Conservation (phyloP, 2,113 vertebrate species). For the Acrocephalus kingi region DNA sequence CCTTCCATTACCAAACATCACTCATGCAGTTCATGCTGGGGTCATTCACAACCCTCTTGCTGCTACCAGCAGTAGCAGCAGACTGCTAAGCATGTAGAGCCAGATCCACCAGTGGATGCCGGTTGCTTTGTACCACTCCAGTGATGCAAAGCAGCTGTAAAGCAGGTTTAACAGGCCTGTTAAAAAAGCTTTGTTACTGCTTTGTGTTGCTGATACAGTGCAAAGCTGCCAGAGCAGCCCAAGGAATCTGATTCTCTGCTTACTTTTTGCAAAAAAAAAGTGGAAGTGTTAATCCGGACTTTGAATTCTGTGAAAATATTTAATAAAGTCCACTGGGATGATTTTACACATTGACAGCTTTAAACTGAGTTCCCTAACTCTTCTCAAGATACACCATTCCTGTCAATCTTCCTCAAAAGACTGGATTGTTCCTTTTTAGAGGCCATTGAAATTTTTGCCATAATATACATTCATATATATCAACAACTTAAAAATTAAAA, state of each 20-base stretch:
- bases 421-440: neutral
- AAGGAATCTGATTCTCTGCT: neutral
- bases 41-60: neutral
- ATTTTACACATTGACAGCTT: neutral
- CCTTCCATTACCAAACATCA: neutral
- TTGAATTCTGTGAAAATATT: conserved; percentile 16
- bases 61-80: neutral
- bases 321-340: neutral
- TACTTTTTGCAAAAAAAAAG: neutral
- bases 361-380: neutral
- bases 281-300: neutral
- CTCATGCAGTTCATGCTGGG: neutral
- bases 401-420: neutral
- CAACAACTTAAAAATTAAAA: neutral
- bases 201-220: neutral
- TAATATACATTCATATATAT: neutral
- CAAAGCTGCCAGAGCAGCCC: neutral
- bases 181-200: neutral
- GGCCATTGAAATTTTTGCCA: neutral
- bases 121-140: neutral
- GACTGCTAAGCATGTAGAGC: neutral
- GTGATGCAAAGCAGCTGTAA: neutral
- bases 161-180: neutral
- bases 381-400: neutral
- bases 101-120: neutral